Conservation (phyloP, 2,888 invertebrate genomes). For the Metallyticus violacea region DNA sequence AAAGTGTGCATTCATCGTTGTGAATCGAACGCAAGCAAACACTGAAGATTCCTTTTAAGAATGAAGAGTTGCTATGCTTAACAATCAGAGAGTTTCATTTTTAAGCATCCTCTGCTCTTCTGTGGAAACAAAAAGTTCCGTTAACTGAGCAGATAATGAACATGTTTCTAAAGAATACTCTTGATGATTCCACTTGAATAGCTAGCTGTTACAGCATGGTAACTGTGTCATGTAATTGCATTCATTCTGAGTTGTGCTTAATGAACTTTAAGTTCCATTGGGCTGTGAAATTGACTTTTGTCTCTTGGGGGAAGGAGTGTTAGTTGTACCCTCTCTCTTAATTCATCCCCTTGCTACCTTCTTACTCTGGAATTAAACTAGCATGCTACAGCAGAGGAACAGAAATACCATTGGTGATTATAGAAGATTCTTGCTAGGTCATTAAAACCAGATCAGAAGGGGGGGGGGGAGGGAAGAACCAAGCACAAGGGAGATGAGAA, state of each 20-base stretch:
- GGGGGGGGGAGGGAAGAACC: background rate
- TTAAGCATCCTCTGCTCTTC: too few relatives aligned
- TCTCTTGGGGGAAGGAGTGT: constrained; percentile 19
- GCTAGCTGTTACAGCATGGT: background rate
- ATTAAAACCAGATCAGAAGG: background rate
- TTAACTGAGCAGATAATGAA: background rate
- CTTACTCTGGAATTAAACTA: background rate
- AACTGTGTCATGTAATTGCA: constrained; percentile 7
- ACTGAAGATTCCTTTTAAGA: too few relatives aligned
- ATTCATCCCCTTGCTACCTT: background rate
- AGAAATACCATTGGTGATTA: background rate
- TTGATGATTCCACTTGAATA: background rate
- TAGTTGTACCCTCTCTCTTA: too few relatives aligned
- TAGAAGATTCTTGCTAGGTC: constrained; percentile 3
- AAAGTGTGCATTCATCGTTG: too few relatives aligned
- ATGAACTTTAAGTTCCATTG: constrained; percentile 31
- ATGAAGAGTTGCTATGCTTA: background rate
- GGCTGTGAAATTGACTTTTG: constrained; percentile 36
- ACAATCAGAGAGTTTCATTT: background rate
- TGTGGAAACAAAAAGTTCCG: background rate
- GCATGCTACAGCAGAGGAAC: background rate
- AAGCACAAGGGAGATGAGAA: background rate
- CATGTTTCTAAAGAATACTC: background rate
- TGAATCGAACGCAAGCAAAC: too few relatives aligned
- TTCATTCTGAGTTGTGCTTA: constrained; percentile 19